phyloP scores from a whole-genome alignment of 2,888 invertebrate species.

The Taphrorychus bicolor region DNA sequence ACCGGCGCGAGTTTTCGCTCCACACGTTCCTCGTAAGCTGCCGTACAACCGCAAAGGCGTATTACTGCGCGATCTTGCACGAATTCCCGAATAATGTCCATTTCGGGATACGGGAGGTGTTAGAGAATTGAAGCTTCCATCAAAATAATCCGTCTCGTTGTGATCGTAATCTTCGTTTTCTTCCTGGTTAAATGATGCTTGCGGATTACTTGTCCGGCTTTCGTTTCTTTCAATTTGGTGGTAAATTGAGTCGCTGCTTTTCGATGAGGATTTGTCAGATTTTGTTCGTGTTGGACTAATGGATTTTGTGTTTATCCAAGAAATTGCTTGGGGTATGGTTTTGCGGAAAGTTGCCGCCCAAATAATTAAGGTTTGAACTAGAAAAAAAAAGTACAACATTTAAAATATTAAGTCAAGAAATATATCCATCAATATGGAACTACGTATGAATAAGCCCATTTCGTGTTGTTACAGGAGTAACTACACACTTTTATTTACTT shows the following conservation, averaged over 20 bases:
- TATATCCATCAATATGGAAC: too few species aligned
- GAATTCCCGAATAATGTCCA: constrained; percentile 44
- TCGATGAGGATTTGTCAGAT: background rate
- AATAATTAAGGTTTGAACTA: constrained; percentile 45
- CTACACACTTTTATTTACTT: too few species aligned
- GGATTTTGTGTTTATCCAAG: constrained; percentile 32
- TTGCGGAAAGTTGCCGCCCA: constrained; percentile 31
- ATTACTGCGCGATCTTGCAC: constrained; percentile 53
- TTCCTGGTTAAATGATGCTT: background rate
- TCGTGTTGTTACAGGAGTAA: too few species aligned
- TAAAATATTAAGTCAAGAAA: too few species aligned
- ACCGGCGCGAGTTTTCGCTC: constrained; percentile 55
- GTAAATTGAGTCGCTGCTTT: background rate
- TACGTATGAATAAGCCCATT: too few species aligned
- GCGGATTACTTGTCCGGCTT: too few species aligned
- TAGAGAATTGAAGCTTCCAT: constrained; percentile 45
- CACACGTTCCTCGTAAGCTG: constrained; percentile 47
- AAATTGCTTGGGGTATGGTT: constrained; percentile 25
- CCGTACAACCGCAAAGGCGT: constrained; percentile 53
- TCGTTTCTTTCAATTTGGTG: constrained; percentile 3
- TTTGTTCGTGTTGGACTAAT: constrained; percentile 9
- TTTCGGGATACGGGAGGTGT: constrained; percentile 54
- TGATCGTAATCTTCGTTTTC: constrained; percentile 29
- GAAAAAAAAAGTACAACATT: constrained; percentile 26
- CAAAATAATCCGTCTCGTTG: constrained; percentile 41